Evolutionary conservation across 2,797 vertebrate genomes (phyloP), one percentile per base, ranked within the genome.

Genomic region (Phoeniculus purpureus): DNA sequence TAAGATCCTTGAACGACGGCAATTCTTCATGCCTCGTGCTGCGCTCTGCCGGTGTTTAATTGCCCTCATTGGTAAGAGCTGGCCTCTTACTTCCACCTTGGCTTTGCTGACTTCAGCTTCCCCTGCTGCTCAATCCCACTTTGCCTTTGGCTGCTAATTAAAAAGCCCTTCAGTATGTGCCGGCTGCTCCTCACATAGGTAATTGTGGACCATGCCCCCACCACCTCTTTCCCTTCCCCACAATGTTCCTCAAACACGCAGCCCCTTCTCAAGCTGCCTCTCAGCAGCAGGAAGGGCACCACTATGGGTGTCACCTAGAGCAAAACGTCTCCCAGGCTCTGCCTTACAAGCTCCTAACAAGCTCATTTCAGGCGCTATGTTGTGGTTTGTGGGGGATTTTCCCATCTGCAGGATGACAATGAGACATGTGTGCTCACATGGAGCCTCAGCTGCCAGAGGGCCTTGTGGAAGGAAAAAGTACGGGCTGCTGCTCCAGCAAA

Each of bases 61-160:
- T 87, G 89, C 87, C 81, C 91, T 91, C 83, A 0, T 89, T 65
- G 85, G 85, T 85, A 84, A 95, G 87, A 90, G 58, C 88, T 47
- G 72, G 70, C 88, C 80, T 83, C 93, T 66, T 21, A 73, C 76
- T 94, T 95, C 90, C 78, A 92, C 92, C 92, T 83, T 54, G 92
- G 78, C 87, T 94, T 75, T 94, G 95, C 95, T 95, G 94, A 93
- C 95, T 94, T 92, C 93, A 94, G 94, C 95, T 92, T 92, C 94
- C 92, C 90, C 2, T 43, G 77, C 92, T 78, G 77, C 1, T 22
- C 60, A 71, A 56, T 81, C 81, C 67, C n/a, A 12, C 94, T 87
- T 95, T 64, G 92, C 94, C 95, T 94, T 94, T 94, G 89, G 91
- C 94, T 89, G 81, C 81, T 94, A 94, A 96, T 94, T 92, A 95